A percentile compares a stretch with the other conserved stretches of the same genome.
These are phyloP conservation scores for Bradypodion ventrale DNA, from an alignment of 2,797 vertebrate species.

Conservation along the genomic window DNA sequence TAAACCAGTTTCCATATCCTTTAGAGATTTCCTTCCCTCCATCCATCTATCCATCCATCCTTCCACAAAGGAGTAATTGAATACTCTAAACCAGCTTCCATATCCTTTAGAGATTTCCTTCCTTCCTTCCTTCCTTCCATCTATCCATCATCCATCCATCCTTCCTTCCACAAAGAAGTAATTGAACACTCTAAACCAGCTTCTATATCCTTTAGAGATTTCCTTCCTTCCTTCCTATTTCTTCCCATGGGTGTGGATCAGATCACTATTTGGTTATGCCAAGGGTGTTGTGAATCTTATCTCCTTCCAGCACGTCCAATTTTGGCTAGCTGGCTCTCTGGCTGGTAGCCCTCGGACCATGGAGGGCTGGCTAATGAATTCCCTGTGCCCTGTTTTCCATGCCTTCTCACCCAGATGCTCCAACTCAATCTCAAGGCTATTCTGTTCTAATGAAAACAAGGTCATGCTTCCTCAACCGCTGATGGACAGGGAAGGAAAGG, in stretches of 20 bases:
- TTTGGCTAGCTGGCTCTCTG: neutral
- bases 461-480: neutral
- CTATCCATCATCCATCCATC: no score
- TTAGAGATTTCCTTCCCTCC: no score
- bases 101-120: no score
- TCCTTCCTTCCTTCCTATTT: no score
- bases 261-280: neutral
- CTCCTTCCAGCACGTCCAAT: neutral
- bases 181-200: no score
- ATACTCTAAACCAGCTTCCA: no score
- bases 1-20: no score
- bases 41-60: no score
- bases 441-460: slow-evolving; percentile 28
- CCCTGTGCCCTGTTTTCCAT: neutral
- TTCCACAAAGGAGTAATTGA: no score
- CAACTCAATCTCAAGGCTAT: neutral
- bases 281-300: neutral
- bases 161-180: no score
- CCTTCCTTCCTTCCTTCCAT: no score
- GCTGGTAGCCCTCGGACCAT: neutral
- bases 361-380: neutral
- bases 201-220: no score
- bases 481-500: slow-evolving; percentile 9
- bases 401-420: neutral
- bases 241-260: neutral